Evolutionary conservation across 2,113 vertebrate species (phyloP).

Genomic region (Odocoileus hemionus): DNA sequence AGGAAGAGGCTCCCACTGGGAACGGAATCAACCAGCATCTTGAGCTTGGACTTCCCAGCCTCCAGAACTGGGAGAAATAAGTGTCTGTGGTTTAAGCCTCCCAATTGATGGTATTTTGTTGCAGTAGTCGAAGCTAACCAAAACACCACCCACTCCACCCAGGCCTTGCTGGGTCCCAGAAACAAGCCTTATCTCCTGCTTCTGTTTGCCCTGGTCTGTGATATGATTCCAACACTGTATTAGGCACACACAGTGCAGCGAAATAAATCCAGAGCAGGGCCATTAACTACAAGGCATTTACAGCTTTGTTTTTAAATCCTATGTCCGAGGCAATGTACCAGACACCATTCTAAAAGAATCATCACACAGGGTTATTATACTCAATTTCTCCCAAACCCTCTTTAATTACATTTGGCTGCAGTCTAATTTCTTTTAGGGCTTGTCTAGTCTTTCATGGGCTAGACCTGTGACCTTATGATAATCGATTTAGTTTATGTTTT

Average conservation of each 20-base stretch:
- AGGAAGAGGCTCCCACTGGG: not conserved
- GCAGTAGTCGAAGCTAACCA: not conserved
- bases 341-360: slow-evolving; percentile 5
- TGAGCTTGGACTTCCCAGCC: not conserved
- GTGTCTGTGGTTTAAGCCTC: not conserved
- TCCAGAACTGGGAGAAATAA: not conserved
- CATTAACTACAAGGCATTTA: not conserved
- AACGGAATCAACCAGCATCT: not conserved
- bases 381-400: slow-evolving; percentile 42
- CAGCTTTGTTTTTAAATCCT: slow-evolving; percentile 31
- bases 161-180: not conserved
- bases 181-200: not conserved
- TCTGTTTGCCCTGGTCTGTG: not conserved
- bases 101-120: not conserved
- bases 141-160: not conserved
- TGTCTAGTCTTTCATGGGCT: slow-evolving; percentile 25
- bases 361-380: not conserved
- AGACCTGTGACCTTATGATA: slow-evolving; percentile 58
- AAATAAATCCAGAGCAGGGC: not conserved
- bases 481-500: slow-evolving; percentile 41
- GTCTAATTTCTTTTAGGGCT: slow-evolving; percentile 59
- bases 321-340: not conserved
- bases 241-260: not conserved
- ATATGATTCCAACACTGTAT: not conserved
- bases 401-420: slow-evolving; percentile 53